phyloP scores from a whole-genome alignment of 1,140 invertebrate genomes.

The Brachionus sp. region DNA sequence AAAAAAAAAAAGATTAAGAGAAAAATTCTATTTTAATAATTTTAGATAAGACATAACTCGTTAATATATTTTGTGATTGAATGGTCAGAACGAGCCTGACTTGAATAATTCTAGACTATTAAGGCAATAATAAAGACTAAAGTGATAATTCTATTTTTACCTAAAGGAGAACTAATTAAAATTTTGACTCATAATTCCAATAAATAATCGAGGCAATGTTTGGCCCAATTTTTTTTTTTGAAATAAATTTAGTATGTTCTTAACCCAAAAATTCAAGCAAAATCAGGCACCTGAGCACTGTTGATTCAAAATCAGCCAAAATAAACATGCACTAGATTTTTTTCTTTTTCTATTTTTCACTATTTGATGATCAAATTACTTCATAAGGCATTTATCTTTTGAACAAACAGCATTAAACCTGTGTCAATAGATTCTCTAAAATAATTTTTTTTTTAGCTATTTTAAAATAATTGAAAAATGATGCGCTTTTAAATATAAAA shows the following conservation, averaged over 20 bases:
- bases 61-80: neutral
- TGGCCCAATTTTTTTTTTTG: neutral
- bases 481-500: neutral
- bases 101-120: neutral
- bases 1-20: neutral
- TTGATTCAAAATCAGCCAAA: neutral
- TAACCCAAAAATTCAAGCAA: neutral
- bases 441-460: neutral
- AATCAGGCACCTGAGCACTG: neutral
- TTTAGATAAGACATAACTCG: neutral
- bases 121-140: neutral
- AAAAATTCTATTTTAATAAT: neutral
- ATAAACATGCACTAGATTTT: neutral
- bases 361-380: neutral
- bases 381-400: neutral
- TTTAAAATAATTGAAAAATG: neutral
- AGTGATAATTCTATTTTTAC: constrained; percentile 10
- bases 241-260: neutral
- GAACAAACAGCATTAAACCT: neutral
- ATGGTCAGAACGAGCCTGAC: constrained; percentile 13
- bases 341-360: neutral
- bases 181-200: neutral
- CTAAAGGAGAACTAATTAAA: neutral
- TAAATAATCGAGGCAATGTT: neutral
- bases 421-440: neutral